Evolutionary conservation across 2,888 invertebrate species (phyloP), one percentile per base, ranked within the genome.

Genomic region (Drosophila ezoana): DNA sequence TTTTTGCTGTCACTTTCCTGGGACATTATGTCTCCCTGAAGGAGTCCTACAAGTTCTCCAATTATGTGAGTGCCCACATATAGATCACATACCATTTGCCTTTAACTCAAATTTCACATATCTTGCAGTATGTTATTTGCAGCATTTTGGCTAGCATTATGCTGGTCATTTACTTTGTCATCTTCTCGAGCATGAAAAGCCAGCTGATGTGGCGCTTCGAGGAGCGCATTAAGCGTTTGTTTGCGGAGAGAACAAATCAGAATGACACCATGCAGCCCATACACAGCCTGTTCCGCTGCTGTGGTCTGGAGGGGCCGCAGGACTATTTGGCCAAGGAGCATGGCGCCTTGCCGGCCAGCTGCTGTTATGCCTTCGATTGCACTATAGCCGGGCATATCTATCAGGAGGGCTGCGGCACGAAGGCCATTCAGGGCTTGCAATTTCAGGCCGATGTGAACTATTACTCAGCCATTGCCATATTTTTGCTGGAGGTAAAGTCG

Each of bases 21-120:
- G 90, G 90, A 32, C 72, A 84, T 44, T 90, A 89, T 64, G 90
- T 90, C 10, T 76, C 90, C 0, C 64, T 90, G 13, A 90, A 91
- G 44, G 90, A 89, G 51, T 91, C 90, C 1, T 81, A 88, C 52
- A 67, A 79, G 45, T 79, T 87, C 52, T 90, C 90, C 14, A 72
- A 89, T 11, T 79, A 87, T 40, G 83, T 87, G 33, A 84, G 87
- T 72, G 13, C 0, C 11, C 13, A 13, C 0, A 18, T n/a, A 10
- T 2, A 28, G 28, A 28, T 28, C 28, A 28, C 28, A 28, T 6
- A 28, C 6, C 2, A 2, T 20, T 13, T 9, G n/a, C 0, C 18
- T 3, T 18, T 35, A 4, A 16, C 1, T 14, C 9, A 20, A 0
- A 1, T 2, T 4, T 0, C 14, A 14, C 4, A 20, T 32, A 5